Percentiles rank a stretch among this genome's conserved stretches.
phyloP scores from a whole-genome alignment of 2,888 invertebrate species.

The Helleia helle region DNA sequence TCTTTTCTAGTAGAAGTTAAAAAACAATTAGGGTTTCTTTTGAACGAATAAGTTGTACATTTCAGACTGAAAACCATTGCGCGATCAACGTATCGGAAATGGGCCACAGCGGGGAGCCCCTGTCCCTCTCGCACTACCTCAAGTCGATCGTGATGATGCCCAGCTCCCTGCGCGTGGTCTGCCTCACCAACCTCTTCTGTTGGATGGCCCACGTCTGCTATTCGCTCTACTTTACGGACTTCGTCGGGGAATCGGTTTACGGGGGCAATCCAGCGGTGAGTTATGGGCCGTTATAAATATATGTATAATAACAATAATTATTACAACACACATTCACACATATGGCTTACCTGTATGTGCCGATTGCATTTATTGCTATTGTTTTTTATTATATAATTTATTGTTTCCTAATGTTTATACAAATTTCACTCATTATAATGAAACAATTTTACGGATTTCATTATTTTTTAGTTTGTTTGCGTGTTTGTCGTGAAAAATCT shows the following conservation, averaged over 20 bases:
- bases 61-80: slow-evolving; percentile 9
- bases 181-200: slow-evolving; percentile 95
- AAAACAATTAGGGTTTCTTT: too few species aligned
- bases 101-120: slow-evolving; percentile 31
- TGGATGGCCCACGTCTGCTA: slow-evolving; percentile 99
- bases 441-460: too few species aligned
- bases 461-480: too few species aligned
- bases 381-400: too few species aligned
- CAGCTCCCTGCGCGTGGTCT: slow-evolving; percentile 86
- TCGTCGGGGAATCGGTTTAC: slow-evolving; percentile 93
- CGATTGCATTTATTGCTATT: too few species aligned
- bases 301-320: background rate
- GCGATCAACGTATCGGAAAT: slow-evolving; percentile 28
- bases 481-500: too few species aligned
- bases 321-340: too few species aligned
- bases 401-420: too few species aligned
- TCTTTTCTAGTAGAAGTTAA: too few species aligned
- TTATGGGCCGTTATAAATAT: slow-evolving; percentile 14
- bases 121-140: slow-evolving; percentile 85
- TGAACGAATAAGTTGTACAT: too few species aligned
- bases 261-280: slow-evolving; percentile 87
- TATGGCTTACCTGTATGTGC: too few species aligned
- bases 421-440: too few species aligned
- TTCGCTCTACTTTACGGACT: slow-evolving; percentile 96
- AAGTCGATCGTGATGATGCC: slow-evolving; percentile 95